phyloP scores from a whole-genome alignment of 2,797 vertebrate species.

The Enteromius fasciolatus region DNA sequence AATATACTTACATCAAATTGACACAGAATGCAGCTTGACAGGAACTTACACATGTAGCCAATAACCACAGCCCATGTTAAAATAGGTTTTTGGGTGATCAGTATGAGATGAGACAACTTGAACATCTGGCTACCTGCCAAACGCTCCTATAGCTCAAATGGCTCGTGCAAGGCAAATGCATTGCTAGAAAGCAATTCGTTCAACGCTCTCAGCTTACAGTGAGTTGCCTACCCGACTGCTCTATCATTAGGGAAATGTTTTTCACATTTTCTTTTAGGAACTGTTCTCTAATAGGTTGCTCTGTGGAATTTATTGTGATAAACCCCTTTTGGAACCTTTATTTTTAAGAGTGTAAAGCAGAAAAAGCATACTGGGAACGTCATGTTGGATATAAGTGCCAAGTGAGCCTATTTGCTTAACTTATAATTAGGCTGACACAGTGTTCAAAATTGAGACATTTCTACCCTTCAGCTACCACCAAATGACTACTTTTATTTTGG shows the following conservation, averaged over 20 bases:
- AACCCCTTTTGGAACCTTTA: not conserved
- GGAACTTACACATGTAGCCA: not conserved
- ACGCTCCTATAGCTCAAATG: conserved; percentile 8
- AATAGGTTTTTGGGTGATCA: conserved; percentile 4
- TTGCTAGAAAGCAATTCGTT: not conserved
- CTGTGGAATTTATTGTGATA: not conserved
- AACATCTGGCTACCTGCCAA: conserved; percentile 25
- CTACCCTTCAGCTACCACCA: not conserved
- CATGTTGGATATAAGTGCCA: not conserved
- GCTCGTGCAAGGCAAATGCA: not conserved
- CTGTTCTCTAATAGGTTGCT: not conserved
- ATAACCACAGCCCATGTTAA: not conserved
- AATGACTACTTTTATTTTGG: not conserved
- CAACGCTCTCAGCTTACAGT: not conserved
- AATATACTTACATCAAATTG: conserved; percentile 18
- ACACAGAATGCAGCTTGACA: conserved; percentile 15
- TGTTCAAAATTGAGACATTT: not conserved
- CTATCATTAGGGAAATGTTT: not conserved
- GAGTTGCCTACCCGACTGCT: not conserved
- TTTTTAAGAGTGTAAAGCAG: not conserved
- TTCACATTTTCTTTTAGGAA: not conserved
- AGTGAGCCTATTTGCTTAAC: not conserved
- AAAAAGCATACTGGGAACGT: not conserved
- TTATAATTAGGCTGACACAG: not conserved
- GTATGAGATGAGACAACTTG: conserved; percentile 31